Conservation (phyloP, 2,888 invertebrate genomes). For the Celastrina argiolus region DNA sequence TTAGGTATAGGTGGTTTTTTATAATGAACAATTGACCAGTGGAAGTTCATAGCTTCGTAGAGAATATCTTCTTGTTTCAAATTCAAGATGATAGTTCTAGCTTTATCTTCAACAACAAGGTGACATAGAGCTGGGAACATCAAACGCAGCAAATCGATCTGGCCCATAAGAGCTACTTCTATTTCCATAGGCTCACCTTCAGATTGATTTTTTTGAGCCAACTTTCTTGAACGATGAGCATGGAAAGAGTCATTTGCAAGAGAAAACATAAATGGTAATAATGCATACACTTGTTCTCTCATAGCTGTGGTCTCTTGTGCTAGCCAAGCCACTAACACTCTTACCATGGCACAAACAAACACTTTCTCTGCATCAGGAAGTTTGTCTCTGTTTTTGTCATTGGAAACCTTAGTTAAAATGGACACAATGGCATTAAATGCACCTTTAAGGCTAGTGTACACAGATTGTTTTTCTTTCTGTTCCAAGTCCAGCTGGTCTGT, state of each 20-base stretch:
- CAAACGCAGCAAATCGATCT: conserved; percentile 86
- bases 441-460: conserved; percentile 93
- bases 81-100: conserved; percentile 87
- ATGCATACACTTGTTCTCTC: conserved; percentile 87
- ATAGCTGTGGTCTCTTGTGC: conserved; percentile 94
- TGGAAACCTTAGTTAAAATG: conserved; percentile 84
- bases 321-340: conserved; percentile 92
- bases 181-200: conserved; percentile 73
- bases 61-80: conserved; percentile 88
- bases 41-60: conserved; percentile 87
- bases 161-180: conserved; percentile 69
- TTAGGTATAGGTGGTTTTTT: conserved; percentile 89
- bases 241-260: conserved; percentile 90
- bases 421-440: conserved; percentile 90
- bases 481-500: conserved; percentile 90
- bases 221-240: conserved; percentile 81
- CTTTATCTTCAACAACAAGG: conserved; percentile 92
- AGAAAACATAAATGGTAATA: conserved; percentile 89
- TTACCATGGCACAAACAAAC: conserved; percentile 89
- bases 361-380: conserved; percentile 83
- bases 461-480: conserved; percentile 92
- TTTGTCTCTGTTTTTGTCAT: conserved; percentile 84
- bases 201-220: conserved; percentile 82
- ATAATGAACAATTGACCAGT: conserved; percentile 92
- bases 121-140: conserved; percentile 94